These are phyloP conservation scores for Nesometra sesokonis DNA, from an alignment of 35 echinoderm and acorn worm species.

Conservation along the genomic window DNA sequence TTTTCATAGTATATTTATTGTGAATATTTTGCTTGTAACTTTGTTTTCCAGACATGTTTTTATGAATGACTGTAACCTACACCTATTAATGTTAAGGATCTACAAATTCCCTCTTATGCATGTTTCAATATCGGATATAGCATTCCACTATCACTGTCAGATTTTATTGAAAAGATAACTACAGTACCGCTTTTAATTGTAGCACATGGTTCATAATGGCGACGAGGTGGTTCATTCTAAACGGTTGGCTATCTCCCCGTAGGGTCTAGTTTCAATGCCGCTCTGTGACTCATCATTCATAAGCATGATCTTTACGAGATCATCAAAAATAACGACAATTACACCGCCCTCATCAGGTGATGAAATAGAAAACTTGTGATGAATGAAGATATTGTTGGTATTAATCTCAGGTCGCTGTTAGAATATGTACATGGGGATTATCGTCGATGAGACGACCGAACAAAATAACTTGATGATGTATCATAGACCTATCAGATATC, in stretches of 20 bases:
- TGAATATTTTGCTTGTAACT: too few species aligned
- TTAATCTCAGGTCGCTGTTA: background rate
- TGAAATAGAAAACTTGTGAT: background rate
- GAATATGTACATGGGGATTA: background rate
- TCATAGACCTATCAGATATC: background rate
- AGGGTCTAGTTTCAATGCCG: background rate
- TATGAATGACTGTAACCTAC: too few species aligned
- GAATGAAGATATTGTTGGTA: background rate
- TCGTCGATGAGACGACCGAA: background rate
- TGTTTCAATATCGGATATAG: background rate
- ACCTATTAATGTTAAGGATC: too few species aligned
- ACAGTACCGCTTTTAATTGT: background rate
- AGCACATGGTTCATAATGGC: background rate
- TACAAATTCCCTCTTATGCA: background rate
- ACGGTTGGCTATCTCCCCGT: background rate
- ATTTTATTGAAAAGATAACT: background rate
- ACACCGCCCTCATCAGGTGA: background rate
- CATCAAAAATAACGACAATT: background rate
- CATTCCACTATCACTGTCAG: background rate
- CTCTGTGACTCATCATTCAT: background rate
- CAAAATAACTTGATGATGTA: background rate
- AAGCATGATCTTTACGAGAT: background rate
- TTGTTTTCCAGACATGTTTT: too few species aligned
- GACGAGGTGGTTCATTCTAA: background rate
- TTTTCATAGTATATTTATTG: too few species aligned